phyloP scores from a whole-genome alignment of 92 coral and sea anemone genomes.

The Siderastrea siderea region DNA sequence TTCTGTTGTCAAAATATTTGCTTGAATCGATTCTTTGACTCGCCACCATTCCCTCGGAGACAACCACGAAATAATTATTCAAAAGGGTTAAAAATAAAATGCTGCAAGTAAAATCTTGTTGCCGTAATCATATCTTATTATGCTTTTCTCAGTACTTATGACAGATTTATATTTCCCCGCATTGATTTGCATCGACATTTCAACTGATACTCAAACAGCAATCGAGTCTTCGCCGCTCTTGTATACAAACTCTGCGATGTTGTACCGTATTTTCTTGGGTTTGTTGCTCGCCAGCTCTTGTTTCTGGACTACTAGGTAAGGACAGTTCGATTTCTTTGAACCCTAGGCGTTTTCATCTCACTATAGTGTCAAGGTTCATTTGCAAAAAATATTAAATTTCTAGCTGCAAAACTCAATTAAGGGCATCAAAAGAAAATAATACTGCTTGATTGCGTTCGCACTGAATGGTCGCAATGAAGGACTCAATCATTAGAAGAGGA shows the following conservation, averaged over 20 bases:
- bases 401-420: too few species aligned
- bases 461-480: too few species aligned
- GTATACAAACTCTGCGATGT: not conserved
- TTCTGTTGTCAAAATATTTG: not conserved
- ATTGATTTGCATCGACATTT: not conserved
- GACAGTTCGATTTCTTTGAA: not conserved
- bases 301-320: not conserved
- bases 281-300: not conserved
- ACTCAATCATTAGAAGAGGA: too few species aligned
- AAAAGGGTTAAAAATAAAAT: not conserved
- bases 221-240: not conserved
- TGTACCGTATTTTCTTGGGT: not conserved
- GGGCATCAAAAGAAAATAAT: too few species aligned
- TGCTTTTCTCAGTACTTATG: not conserved
- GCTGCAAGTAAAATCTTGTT: not conserved
- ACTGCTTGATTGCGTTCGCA: too few species aligned
- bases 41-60: not conserved
- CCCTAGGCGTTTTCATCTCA: too few species aligned
- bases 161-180: not conserved
- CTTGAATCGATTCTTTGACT: not conserved
- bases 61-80: not conserved
- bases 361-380: too few species aligned
- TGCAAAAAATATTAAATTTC: too few species aligned
- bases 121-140: not conserved
- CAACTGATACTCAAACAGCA: not conserved